Conservation (phyloP, 2,113 vertebrate species). For the Limanda limanda region DNA sequence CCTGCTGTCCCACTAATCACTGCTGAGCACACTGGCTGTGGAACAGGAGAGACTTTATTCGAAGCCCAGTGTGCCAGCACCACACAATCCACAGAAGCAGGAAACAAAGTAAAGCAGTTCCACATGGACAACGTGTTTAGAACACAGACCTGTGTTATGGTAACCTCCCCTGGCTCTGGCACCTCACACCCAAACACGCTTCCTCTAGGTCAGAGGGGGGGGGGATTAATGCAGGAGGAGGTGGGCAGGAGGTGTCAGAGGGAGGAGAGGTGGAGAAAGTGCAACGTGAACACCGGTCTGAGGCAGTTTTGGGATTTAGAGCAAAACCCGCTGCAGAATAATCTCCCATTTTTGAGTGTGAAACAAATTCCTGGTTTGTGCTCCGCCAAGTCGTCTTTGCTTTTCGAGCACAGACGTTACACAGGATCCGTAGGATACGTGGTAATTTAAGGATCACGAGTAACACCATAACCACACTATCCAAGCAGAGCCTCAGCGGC, state of each 20-base stretch:
- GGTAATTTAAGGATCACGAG: slow-evolving; percentile 51
- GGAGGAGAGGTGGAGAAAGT: slow-evolving; percentile 38
- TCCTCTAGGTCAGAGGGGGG: slow-evolving; percentile 48
- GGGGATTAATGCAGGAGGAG: slow-evolving; percentile 33
- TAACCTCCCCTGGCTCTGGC: slow-evolving; percentile 70
- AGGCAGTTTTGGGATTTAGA: slow-evolving; percentile 25
- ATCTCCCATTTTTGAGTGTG: slow-evolving; percentile 21
- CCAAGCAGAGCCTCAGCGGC: slow-evolving; percentile 16
- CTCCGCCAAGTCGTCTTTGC: slow-evolving; percentile 35
- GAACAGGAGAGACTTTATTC: slow-evolving; percentile 60
- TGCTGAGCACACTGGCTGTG: slow-evolving; percentile 50
- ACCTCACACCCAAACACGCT: slow-evolving; percentile 70
- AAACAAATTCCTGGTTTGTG: slow-evolving; percentile 24
- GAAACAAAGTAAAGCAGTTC: slow-evolving; percentile 79
- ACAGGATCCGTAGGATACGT: slow-evolving; percentile 1
- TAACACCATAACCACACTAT: slow-evolving; percentile 46
- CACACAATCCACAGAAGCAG: slow-evolving; percentile 73
- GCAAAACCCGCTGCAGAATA: not conserved
- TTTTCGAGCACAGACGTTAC: slow-evolving; percentile 36
- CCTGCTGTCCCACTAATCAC: slow-evolving; percentile 54
- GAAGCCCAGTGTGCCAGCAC: slow-evolving; percentile 57
- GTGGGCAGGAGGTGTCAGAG: slow-evolving; percentile 22
- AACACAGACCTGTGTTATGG: slow-evolving; percentile 74
- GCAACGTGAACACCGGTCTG: slow-evolving; percentile 12
- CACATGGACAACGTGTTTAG: slow-evolving; percentile 78